phyloP scores from a whole-genome alignment of 2,888 invertebrate genomes.

The Drosophila basisetae region DNA sequence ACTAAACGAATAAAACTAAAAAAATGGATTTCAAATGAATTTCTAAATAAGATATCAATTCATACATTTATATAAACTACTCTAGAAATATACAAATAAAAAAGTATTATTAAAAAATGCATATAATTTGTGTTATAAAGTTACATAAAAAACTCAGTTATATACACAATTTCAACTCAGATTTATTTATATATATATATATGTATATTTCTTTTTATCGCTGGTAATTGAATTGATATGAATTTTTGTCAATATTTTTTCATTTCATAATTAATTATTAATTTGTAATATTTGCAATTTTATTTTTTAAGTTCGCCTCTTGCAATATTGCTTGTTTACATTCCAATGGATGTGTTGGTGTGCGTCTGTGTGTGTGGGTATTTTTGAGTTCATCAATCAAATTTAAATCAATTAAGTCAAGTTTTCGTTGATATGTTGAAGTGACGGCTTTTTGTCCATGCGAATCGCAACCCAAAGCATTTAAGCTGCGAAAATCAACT shows the following conservation, averaged over 20 bases:
- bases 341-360: too few relatives aligned
- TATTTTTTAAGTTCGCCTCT: too few relatives aligned
- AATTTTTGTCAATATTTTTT: neutral
- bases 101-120: neutral
- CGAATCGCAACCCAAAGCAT: conserved; percentile 37
- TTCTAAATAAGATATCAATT: neutral
- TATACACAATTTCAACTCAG: too few relatives aligned
- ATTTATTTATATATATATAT: neutral
- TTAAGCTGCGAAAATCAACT: conserved; percentile 46
- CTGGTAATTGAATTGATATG: neutral
- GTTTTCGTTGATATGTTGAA: conserved; percentile 35
- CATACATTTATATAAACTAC: neutral
- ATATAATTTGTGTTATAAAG: neutral
- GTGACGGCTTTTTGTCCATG: conserved; percentile 29
- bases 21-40: neutral
- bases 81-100: neutral
- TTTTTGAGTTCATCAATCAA: conserved; percentile 60
- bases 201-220: neutral
- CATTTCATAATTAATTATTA: neutral
- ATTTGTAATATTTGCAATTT: neutral
- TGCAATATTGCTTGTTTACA: neutral
- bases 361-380: neutral
- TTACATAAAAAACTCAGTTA: neutral
- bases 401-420: conserved; percentile 69
- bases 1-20: neutral